Percentiles rank a stretch among this genome's conserved stretches.
These are phyloP conservation scores for Cephalopterus ornatus DNA, from an alignment of 2,113 vertebrate species.

Conservation along the genomic window DNA sequence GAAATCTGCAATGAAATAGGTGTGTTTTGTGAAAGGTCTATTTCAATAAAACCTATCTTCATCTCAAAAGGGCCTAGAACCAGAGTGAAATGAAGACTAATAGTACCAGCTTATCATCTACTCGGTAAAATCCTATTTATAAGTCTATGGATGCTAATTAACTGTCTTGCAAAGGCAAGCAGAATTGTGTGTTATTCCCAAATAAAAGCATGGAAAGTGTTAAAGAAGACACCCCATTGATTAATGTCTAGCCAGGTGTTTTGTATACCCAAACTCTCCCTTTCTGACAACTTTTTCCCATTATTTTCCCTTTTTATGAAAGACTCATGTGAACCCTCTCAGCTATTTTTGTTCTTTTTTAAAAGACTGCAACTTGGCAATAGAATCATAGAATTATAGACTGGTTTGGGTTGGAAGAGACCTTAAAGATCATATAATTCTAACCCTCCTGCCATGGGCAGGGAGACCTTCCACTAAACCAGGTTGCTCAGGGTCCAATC, in stretches of 20 bases:
- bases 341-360: neutral
- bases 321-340: neutral
- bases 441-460: neutral
- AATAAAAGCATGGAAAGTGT: neutral
- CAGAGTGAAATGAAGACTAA: neutral
- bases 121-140: neutral
- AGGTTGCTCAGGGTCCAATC: neutral
- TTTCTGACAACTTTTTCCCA: neutral
- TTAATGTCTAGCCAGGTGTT: neutral
- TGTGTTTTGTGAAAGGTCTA: neutral
- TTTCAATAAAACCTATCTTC: neutral
- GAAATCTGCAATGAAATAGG: neutral
- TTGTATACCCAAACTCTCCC: neutral
- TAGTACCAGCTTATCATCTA: neutral
- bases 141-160: conserved; percentile 30
- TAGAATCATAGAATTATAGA: neutral
- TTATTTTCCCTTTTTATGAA: neutral
- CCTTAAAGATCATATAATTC: neutral
- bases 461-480: neutral
- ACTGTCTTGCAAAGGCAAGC: neutral
- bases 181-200: neutral
- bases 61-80: neutral
- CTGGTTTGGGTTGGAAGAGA: neutral
- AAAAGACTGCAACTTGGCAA: neutral
- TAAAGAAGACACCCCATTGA: neutral